Percentiles rank a stretch among this genome's conserved stretches.
Conservation (phyloP, 30 jellyfish, hydroid and myxozoan genomes). For the Chrysaora quinquecirrha region DNA sequence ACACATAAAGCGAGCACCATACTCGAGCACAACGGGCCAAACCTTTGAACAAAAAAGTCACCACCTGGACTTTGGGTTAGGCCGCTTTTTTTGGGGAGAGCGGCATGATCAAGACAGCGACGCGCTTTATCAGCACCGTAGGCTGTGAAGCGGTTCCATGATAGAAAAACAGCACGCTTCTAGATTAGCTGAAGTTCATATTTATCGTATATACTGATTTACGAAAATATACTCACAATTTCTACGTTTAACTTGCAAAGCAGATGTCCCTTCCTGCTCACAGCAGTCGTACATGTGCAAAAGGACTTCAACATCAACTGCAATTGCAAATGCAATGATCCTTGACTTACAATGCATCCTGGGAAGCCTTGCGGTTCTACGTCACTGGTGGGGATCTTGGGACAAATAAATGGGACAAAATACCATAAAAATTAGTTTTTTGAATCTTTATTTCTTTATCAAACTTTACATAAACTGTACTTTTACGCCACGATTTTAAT, state of each 20-base stretch:
- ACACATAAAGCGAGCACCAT: too few species aligned
- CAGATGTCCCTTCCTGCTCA: slow-evolving; percentile 1
- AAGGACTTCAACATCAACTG: background rate
- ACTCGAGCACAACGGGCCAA: too few species aligned
- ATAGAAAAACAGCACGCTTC: background rate
- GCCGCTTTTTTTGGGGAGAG: background rate
- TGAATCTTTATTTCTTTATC: too few species aligned
- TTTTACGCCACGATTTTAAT: too few species aligned
- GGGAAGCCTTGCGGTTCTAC: slow-evolving; percentile 2
- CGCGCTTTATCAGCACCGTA: background rate
- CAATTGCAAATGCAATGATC: background rate
- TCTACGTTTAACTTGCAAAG: background rate
- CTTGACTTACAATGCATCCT: background rate
- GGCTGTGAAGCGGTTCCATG: background rate
- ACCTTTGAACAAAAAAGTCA: background rate
- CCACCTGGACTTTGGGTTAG: slow-evolving; percentile 9
- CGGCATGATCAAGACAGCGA: background rate
- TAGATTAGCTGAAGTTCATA: background rate
- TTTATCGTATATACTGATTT: too few species aligned
- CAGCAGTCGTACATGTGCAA: slow-evolving; percentile 11
- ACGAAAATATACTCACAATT: background rate
- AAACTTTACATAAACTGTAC: too few species aligned
- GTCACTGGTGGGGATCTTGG: background rate
- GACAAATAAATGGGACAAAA: background rate
- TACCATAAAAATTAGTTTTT: too few species aligned